These are phyloP conservation scores for Carduelis carduelis DNA, from an alignment of 2,797 vertebrate genomes.

Conservation along the genomic window DNA sequence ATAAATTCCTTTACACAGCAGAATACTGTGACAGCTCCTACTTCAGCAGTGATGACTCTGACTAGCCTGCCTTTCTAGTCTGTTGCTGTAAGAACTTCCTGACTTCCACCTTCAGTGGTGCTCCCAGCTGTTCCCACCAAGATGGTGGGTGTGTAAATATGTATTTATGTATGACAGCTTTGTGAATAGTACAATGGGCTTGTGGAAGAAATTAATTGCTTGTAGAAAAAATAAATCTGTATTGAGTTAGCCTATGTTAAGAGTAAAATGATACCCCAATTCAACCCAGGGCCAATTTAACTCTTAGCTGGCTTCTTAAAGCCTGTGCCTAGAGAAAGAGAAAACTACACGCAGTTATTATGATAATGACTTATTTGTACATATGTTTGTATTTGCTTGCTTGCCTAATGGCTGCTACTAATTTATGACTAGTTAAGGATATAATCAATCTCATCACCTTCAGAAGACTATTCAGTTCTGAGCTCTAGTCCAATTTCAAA, in stretches of 20 bases:
- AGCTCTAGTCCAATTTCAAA: not conserved
- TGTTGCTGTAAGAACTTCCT: not conserved
- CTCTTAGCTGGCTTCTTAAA: not conserved
- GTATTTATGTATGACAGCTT: slow-evolving; percentile 43
- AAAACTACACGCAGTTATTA: not conserved
- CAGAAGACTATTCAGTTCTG: not conserved
- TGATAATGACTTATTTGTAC: not conserved
- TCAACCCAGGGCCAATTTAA: not conserved
- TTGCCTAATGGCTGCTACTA: not conserved
- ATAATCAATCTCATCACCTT: not conserved
- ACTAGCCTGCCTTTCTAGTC: slow-evolving; percentile 65
- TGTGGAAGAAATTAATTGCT: not conserved
- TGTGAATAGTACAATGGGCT: not conserved
- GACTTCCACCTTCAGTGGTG: not conserved
- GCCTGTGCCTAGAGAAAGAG: not conserved
- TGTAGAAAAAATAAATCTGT: not conserved
- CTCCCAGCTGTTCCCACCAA: not conserved
- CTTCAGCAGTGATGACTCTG: slow-evolving; percentile 95
- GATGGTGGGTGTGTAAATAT: slow-evolving; percentile 5
- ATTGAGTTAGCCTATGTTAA: not conserved
- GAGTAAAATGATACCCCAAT: not conserved
- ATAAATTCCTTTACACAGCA: slow-evolving; percentile 91
- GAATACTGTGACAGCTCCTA: slow-evolving; percentile 95
- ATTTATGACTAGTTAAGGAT: not conserved
- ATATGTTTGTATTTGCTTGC: not conserved